Conservation (phyloP, 2,113 vertebrate genomes). For the Colaptes auratus region DNA sequence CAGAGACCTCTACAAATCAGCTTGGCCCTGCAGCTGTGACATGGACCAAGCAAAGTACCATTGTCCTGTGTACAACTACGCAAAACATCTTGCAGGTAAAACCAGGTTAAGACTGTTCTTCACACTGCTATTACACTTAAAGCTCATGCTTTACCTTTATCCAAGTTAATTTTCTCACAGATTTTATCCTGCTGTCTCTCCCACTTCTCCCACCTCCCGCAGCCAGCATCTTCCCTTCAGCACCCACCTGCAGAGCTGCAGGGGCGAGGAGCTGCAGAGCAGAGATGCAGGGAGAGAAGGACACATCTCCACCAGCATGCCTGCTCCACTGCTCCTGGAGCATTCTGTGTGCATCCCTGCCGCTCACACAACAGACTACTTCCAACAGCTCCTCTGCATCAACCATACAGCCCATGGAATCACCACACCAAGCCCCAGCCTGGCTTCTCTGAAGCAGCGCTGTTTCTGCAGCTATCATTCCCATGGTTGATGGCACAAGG, state of each 20-base stretch:
- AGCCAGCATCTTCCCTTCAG: not conserved
- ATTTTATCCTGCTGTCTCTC: not conserved
- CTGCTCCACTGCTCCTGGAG: not conserved
- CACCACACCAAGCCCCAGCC: rapidly evolving
- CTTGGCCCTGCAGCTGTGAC: not conserved
- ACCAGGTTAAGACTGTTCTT: not conserved
- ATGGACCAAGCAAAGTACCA: not conserved
- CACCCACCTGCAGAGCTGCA: not conserved
- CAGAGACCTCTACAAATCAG: not conserved
- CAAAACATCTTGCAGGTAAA: not conserved
- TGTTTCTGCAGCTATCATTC: rapidly evolving
- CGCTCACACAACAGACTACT: not conserved
- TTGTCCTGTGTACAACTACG: too few relatives aligned
- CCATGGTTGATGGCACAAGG: rapidly evolving
- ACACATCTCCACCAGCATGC: too few relatives aligned
- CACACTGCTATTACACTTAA: not conserved
- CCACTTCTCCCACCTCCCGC: not conserved
- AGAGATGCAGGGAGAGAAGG: not conserved
- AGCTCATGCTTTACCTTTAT: not conserved
- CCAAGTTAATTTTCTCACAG: not conserved
- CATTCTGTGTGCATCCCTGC: not conserved
- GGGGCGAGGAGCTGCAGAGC: not conserved
- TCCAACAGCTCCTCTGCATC: not conserved
- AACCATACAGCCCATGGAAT: not conserved
- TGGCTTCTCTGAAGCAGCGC: not conserved